Conservation (phyloP, 2,797 vertebrate species). For the Microcaecilia unicolor region DNA sequence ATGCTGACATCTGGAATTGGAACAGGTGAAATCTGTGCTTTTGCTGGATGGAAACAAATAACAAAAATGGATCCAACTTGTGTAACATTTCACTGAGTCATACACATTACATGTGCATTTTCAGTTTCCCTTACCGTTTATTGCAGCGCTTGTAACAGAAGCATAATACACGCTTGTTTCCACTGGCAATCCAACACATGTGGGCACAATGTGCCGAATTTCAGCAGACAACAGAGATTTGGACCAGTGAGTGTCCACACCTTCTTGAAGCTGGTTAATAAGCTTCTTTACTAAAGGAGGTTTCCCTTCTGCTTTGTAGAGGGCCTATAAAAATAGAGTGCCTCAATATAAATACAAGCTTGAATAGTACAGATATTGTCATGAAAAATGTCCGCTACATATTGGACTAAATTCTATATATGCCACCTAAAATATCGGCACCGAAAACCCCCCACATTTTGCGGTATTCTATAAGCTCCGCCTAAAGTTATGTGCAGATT, state of each 20-base stretch:
- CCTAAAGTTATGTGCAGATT: no score
- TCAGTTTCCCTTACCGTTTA: constrained; percentile 15
- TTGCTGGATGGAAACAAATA: constrained; percentile 26
- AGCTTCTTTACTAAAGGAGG: constrained; percentile 18
- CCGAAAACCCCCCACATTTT: no score
- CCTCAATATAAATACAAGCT: constrained; percentile 14
- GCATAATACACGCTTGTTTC: constrained; percentile 32
- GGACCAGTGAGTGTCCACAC: constrained; percentile 26
- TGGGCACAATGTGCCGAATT: constrained; percentile 21
- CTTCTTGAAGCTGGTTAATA: constrained; percentile 24
- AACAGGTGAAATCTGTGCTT: constrained; percentile 43
- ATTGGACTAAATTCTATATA: no score
- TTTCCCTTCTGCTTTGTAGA: constrained; percentile 22
- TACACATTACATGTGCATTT: not conserved
- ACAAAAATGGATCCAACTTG: not conserved
- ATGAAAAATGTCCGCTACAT: constrained; percentile 19
- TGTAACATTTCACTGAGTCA: not conserved
- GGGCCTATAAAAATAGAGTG: constrained; percentile 34
- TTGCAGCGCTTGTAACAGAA: constrained; percentile 19
- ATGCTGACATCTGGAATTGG: constrained; percentile 48
- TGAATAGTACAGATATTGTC: not conserved
- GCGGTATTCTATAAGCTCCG: no score
- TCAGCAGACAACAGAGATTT: constrained; percentile 38
- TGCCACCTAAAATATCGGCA: no score
- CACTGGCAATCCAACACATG: constrained; percentile 22